A percentile compares a stretch with the other conserved stretches of the same genome.
Conservation (phyloP, 53 echinoderm and acorn worm species). For the Stichopus horrens region DNA sequence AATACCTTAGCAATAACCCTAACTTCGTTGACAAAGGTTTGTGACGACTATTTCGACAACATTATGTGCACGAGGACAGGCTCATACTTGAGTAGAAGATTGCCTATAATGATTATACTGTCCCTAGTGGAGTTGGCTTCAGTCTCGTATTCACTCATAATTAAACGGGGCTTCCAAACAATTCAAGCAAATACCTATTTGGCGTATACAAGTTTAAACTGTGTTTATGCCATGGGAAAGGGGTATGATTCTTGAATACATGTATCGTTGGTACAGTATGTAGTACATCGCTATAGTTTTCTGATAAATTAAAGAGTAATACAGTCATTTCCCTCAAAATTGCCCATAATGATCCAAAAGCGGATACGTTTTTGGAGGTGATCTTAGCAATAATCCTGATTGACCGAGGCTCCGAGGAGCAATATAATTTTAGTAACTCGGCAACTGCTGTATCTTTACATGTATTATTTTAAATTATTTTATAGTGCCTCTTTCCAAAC, state of each 20-base stretch:
- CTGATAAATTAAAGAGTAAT: not conserved
- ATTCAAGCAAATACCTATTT: constrained; percentile 2
- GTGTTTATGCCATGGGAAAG: constrained; percentile 6
- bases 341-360: not conserved
- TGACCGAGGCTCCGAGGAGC: constrained; percentile 21
- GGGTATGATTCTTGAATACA: not conserved
- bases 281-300: not conserved
- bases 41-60: too few species aligned
- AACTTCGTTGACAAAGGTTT: too few species aligned
- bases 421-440: constrained; percentile 6
- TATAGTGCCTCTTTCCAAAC: too few species aligned
- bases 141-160: not conserved
- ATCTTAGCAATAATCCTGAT: constrained; percentile 9
- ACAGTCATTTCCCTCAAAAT: not conserved
- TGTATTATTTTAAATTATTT: too few species aligned
- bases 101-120: not conserved
- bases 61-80: too few species aligned
- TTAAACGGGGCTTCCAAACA: not conserved
- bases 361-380: not conserved
- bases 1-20: too few species aligned
- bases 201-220: constrained; percentile 23
- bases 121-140: constrained; percentile 13
- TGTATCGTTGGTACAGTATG: constrained; percentile 22
- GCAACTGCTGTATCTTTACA: too few species aligned
- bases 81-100: too few species aligned